Percentiles rank a stretch among this genome's conserved stretches.
Conservation (phyloP, 92 coral and sea anemone genomes). For the Plumapathes pennacea region DNA sequence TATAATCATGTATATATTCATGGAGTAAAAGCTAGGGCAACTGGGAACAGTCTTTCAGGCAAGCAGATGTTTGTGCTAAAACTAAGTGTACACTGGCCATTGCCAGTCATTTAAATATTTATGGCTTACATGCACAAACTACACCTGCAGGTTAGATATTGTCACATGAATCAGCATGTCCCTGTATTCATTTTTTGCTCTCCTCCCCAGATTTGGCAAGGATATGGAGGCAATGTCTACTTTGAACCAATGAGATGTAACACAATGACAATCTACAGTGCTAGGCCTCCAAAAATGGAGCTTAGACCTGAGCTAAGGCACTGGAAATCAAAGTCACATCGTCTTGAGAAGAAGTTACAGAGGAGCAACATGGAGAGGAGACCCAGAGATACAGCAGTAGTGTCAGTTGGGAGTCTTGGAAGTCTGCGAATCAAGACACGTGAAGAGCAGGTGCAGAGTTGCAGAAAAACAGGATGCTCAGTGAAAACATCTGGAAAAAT, state of each 20-base stretch:
- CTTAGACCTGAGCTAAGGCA: background rate
- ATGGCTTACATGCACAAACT: too few relatives aligned
- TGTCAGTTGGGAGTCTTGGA: constrained; percentile 37
- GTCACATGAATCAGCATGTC: too few relatives aligned
- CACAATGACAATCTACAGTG: constrained; percentile 49
- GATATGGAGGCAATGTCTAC: constrained; percentile 81
- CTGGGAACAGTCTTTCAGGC: too few relatives aligned
- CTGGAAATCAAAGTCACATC: constrained; percentile 30
- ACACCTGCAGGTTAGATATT: too few relatives aligned
- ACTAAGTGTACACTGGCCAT: too few relatives aligned
- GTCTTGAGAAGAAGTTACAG: constrained; percentile 21
- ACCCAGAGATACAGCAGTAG: constrained; percentile 1
- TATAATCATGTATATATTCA: too few relatives aligned
- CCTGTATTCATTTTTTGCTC: background rate
- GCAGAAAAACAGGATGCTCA: too few relatives aligned
- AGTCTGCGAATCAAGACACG: constrained; percentile 49
- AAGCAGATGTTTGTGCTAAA: too few relatives aligned
- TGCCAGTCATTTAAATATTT: too few relatives aligned
- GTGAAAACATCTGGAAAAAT: constrained; percentile 55
- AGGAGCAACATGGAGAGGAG: background rate
- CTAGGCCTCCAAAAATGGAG: constrained; percentile 23
- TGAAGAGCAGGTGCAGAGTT: constrained; percentile 23
- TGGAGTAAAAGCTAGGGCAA: too few relatives aligned
- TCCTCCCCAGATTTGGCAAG: constrained; percentile 60
- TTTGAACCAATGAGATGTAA: constrained; percentile 74